Evolutionary conservation across 2,797 vertebrate species (phyloP).

Genomic region (Microctenopoma lineatum): DNA sequence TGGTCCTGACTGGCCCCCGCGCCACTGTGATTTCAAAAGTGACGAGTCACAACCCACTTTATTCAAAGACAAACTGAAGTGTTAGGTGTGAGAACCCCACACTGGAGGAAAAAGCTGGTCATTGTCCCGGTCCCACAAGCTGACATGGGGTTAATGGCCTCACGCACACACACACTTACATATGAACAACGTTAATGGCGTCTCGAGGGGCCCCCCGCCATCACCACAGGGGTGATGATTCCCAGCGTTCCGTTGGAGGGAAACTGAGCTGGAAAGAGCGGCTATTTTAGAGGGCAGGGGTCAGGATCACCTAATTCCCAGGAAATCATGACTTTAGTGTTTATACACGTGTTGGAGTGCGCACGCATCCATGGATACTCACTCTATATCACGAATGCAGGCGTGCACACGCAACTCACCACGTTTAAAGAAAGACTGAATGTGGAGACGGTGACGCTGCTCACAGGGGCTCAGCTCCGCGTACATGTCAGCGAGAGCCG

Average conservation of each 20-base stretch:
- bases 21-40: slow-evolving; percentile 21
- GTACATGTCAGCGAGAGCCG: neutral
- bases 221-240: slow-evolving; percentile 17
- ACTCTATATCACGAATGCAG: neutral
- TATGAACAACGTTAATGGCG: slow-evolving; percentile 51
- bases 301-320: slow-evolving; percentile 53
- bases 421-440: neutral
- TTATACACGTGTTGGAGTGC: slow-evolving; percentile 63
- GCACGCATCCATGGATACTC: neutral
- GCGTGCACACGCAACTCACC: neutral
- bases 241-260: slow-evolving; percentile 20
- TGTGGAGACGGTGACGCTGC: neutral
- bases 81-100: slow-evolving; percentile 67
- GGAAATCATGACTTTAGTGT: slow-evolving; percentile 77
- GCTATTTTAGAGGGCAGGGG: slow-evolving; percentile 61
- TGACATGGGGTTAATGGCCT: slow-evolving; percentile 59
- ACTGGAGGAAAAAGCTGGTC: slow-evolving; percentile 57
- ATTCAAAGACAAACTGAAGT: slow-evolving; percentile 44
- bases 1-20: slow-evolving; percentile 12
- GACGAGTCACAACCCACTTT: slow-evolving; percentile 36
- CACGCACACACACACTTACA: slow-evolving; percentile 16
- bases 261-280: slow-evolving; percentile 65
- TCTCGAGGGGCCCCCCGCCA: slow-evolving; percentile 58
- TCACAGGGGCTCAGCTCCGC: neutral
- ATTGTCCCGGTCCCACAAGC: slow-evolving; percentile 38